Evolutionary conservation across 2,888 invertebrate species (phyloP).

Genomic region (Noctua janthina): DNA sequence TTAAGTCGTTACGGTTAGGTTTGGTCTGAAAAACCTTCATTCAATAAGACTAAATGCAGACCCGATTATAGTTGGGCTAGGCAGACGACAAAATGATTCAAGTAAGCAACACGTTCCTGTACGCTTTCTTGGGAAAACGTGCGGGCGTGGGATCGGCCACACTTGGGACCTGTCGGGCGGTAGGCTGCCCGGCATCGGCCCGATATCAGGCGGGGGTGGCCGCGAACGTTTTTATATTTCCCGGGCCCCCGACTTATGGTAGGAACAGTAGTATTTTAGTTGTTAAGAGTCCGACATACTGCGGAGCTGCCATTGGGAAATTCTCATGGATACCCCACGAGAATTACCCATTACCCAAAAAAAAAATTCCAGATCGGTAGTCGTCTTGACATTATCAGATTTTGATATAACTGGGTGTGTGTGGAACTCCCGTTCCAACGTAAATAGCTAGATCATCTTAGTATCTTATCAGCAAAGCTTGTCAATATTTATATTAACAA

Average conservation of each 20-base stretch:
- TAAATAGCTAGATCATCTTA: not conserved
- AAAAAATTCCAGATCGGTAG: not conserved
- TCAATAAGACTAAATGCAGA: not conserved
- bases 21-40: not conserved
- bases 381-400: not conserved
- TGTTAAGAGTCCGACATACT: not conserved
- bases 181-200: too few species aligned
- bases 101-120: not conserved
- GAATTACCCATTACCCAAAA: not conserved
- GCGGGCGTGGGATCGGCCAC: not conserved
- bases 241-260: not conserved
- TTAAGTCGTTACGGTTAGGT: not conserved
- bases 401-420: not conserved
- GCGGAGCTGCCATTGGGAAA: not conserved
- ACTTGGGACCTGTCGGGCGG: not conserved
- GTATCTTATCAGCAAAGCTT: conserved; percentile 14
- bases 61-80: not conserved
- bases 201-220: not conserved
- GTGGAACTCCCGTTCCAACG: not conserved
- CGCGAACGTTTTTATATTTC: not conserved
- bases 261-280: not conserved
- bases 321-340: not conserved
- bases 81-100: not conserved
- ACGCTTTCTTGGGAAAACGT: not conserved
- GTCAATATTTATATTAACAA: conserved; percentile 38